Evolutionary conservation across 2,113 vertebrate species (phyloP).

Genomic region (Xenopus borealis): DNA sequence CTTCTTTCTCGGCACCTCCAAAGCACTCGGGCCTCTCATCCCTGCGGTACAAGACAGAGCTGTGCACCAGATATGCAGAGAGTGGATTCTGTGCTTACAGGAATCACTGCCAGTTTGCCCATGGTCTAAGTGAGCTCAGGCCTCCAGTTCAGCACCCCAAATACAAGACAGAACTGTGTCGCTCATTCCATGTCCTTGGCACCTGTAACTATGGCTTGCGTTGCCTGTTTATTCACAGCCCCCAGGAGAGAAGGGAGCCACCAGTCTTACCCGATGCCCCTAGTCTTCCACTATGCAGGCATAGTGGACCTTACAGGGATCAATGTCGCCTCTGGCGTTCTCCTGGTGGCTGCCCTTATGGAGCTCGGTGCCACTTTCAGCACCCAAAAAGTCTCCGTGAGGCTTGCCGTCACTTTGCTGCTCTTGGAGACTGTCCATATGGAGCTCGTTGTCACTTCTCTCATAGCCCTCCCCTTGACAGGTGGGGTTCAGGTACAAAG

Average conservation of each 20-base stretch:
- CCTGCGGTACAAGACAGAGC: constrained; percentile 43
- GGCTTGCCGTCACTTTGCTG: constrained; percentile 26
- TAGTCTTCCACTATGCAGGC: background rate
- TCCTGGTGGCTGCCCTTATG: constrained; percentile 33
- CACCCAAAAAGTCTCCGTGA: constrained; percentile 9
- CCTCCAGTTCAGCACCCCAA: constrained; percentile 40
- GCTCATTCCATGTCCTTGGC: constrained; percentile 42
- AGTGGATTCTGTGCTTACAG: constrained; percentile 37
- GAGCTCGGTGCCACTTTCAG: constrained; percentile 25
- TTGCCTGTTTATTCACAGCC: constrained; percentile 38
- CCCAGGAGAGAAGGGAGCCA: constrained; percentile 21
- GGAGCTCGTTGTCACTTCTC: constrained; percentile 30
- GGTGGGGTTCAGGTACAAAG: constrained; percentile 26
- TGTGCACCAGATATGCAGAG: constrained; percentile 36
- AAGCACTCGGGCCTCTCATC: constrained; percentile 10
- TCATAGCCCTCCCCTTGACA: constrained; percentile 32
- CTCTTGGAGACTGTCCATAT: constrained; percentile 29
- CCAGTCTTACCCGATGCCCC: background rate
- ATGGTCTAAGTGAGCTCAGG: constrained; percentile 37
- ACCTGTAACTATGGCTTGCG: constrained; percentile 36
- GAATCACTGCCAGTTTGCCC: constrained; percentile 43
- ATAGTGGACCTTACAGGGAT: background rate
- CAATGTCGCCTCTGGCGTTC: constrained; percentile 27
- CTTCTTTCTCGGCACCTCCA: background rate
- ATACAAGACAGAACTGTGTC: constrained; percentile 47